phyloP scores from a whole-genome alignment of 2,888 invertebrate species.

The Trichogramma dendrolimi region DNA sequence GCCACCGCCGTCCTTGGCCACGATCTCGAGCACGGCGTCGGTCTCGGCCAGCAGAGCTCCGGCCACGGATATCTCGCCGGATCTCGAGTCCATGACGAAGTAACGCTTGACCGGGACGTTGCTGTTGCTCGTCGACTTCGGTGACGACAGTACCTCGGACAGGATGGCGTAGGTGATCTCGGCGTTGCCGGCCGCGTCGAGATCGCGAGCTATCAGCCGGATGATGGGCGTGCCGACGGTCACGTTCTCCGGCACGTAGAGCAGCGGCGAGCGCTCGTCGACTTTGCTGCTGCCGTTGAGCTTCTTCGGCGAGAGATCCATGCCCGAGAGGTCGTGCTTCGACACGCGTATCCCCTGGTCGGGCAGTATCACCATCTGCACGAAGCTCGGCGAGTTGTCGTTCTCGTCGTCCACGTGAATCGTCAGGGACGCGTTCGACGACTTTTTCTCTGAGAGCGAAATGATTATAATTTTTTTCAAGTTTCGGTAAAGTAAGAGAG shows the following conservation, averaged over 20 bases:
- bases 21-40: constrained; percentile 70
- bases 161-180: constrained; percentile 67
- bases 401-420: constrained; percentile 75
- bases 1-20: constrained; percentile 73
- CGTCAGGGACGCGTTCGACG: constrained; percentile 68
- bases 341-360: constrained; percentile 65
- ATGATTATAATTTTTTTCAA: not conserved
- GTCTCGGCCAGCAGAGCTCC: constrained; percentile 70
- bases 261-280: constrained; percentile 56
- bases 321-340: constrained; percentile 51
- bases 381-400: constrained; percentile 72
- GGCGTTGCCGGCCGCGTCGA: constrained; percentile 68
- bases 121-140: constrained; percentile 14
- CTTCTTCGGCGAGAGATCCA: constrained; percentile 34
- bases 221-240: constrained; percentile 67
- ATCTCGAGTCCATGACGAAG: constrained; percentile 71
- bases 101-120: constrained; percentile 60
- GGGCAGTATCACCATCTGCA: constrained; percentile 66
- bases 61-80: constrained; percentile 72
- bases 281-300: constrained; percentile 2
- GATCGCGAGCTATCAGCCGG: constrained; percentile 68
- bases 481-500: not conserved
- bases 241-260: constrained; percentile 70
- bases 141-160: constrained; percentile 54
- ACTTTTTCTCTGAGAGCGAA: constrained; percentile 62